phyloP scores from a whole-genome alignment of 2,113 vertebrate genomes.

The Pelvicachromis taeniatus region DNA sequence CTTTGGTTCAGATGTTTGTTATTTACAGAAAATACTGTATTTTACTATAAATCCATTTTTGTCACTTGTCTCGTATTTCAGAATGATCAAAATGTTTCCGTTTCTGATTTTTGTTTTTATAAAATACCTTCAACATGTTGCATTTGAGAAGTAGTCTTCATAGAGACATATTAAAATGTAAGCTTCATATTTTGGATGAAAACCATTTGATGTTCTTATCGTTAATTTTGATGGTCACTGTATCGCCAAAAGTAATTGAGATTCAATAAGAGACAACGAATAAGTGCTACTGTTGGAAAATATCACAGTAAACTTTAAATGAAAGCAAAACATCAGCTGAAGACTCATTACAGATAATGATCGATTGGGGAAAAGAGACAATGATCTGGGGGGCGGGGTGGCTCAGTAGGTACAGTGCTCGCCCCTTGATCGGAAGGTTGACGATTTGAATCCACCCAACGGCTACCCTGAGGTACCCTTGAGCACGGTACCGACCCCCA shows the following conservation, averaged over 20 bases:
- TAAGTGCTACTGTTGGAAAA: neutral
- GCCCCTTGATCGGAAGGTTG: too few relatives aligned
- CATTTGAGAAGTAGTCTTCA: neutral
- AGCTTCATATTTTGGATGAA: neutral
- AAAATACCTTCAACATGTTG: neutral
- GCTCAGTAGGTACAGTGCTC: too few relatives aligned
- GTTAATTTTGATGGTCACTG: neutral
- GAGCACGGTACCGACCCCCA: too few relatives aligned
- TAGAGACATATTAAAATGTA: neutral
- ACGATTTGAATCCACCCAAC: too few relatives aligned
- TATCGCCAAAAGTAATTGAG: neutral
- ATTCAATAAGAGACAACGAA: neutral
- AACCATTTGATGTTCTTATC: fast-evolving
- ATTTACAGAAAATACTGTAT: neutral
- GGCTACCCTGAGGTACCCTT: too few relatives aligned
- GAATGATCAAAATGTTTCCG: neutral
- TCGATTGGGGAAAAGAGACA: neutral
- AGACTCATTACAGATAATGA: neutral
- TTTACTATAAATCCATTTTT: neutral
- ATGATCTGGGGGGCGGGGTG: too few relatives aligned
- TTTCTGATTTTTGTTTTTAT: neutral
- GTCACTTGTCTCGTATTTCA: fast-evolving
- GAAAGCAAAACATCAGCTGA: neutral
- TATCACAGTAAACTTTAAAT: neutral
- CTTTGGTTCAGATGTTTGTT: neutral